Evolutionary conservation across 2,113 vertebrate species (phyloP), one percentile per base, ranked within the genome.

Genomic region (Seriola rivoliana): DNA sequence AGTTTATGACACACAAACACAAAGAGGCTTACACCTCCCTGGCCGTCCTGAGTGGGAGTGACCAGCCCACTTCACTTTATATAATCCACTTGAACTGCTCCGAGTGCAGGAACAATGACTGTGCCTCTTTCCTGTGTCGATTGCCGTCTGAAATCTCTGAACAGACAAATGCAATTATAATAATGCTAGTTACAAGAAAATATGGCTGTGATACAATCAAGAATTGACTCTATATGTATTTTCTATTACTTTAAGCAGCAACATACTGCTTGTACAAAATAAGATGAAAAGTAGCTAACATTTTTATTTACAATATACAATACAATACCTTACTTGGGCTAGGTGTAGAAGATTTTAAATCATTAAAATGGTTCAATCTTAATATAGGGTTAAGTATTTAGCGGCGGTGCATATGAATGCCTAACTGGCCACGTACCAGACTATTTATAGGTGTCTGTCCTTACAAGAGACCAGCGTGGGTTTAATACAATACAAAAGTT

Each of bases 11-110:
- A 80, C 85, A 68, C 46, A 40, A 50, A 66, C 64, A 72, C 77
- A 89, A 85, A 86, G 82, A 88, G 75, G 80, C 76, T 90, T 83
- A 84, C 21, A 67, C 12, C 59, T 79, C 25, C 52, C 63, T 42
- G 44, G 21, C 16, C 3, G 12, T 48, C 38, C 68, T 46, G 16
- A 73, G 85, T 83, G 86, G 79, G 57, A 65, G 81, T 80, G 80
- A 83, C 64, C 71, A 29, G 77, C 80, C 84, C 78, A 70, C 78
- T 80, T 68, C 52, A 63, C 68, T 52, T 81, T 52, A 85, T 67
- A 40, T 88, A 83, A 90, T 81, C 81, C 73, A 71, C 70, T 76
- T 52, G n/a, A 70, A 13, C n/a, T 8, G 48, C 46, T 71, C 66
- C n/a, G 25, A 6, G 0, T 40, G 38, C 70, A 42, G 77, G 64